phyloP scores from a whole-genome alignment of 2,888 invertebrate genomes.

The Lingula anatina region DNA sequence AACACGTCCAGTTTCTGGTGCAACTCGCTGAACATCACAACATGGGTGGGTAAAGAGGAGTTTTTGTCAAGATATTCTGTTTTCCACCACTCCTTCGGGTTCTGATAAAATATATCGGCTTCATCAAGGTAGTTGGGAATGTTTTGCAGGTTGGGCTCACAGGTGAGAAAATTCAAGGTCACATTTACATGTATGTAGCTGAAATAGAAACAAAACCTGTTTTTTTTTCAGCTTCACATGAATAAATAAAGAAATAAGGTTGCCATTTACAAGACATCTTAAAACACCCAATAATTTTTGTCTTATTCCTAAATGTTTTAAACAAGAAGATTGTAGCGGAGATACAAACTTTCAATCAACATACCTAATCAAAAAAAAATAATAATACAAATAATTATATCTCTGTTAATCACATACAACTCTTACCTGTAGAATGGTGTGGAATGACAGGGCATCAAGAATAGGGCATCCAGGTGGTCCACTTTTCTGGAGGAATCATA shows the following conservation, averaged over 20 bases:
- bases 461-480: constrained; percentile 59
- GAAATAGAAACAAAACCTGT: constrained; percentile 21
- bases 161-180: constrained; percentile 72
- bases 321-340: not conserved
- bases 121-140: constrained; percentile 64
- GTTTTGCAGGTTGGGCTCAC: constrained; percentile 68
- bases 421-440: constrained; percentile 77
- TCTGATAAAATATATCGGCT: constrained; percentile 66
- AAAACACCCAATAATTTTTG: no score
- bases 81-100: constrained; percentile 69
- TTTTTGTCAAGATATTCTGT: constrained; percentile 19
- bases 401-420: no score
- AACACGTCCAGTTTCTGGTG: constrained; percentile 55
- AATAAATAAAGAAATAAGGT: no score
- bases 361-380: no score
- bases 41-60: constrained; percentile 61
- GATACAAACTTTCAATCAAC: not conserved
- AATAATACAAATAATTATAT: no score
- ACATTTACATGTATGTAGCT: constrained; percentile 83
- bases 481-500: constrained; percentile 50
- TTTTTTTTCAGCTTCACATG: no score
- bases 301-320: no score
- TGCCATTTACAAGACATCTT: no score
- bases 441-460: constrained; percentile 91
- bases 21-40: constrained; percentile 70